These are phyloP conservation scores for Pachymerium ferrugineum DNA, from an alignment of 2,888 invertebrate species.

Conservation along the genomic window DNA sequence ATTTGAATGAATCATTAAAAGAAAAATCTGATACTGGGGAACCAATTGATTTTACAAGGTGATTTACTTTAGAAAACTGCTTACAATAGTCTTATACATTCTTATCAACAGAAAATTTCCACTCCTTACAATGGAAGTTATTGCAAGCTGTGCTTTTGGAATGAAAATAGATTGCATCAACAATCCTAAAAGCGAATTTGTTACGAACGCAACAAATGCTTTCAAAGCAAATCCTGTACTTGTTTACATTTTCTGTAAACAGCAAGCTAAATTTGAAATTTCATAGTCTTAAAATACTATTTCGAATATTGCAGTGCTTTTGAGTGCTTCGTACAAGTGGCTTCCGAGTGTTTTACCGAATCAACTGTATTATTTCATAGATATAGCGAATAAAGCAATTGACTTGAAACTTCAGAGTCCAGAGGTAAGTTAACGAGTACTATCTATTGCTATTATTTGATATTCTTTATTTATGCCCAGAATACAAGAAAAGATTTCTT, in stretches of 20 bases:
- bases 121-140: neutral
- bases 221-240: neutral
- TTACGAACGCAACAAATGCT: neutral
- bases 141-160: conserved; percentile 23
- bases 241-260: neutral
- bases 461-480: neutral
- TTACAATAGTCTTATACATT: neutral
- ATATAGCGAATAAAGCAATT: neutral
- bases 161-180: neutral
- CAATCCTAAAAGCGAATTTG: conserved; percentile 28
- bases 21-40: neutral
- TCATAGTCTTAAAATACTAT: too few species aligned
- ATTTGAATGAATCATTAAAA: neutral
- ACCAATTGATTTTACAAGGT: neutral
- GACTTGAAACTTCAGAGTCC: neutral
- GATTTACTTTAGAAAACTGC: neutral
- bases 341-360: neutral
- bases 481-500: conserved; percentile 30
- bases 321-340: neutral
- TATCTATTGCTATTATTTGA: neutral
- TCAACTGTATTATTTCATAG: neutral
- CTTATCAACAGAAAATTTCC: neutral
- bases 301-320: neutral
- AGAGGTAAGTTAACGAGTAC: neutral
- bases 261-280: too few species aligned